Percentiles rank a stretch among this genome's conserved stretches.
Evolutionary conservation across 2,797 vertebrate genomes (phyloP).

Genomic region (Spinibarbus caldwelli): DNA sequence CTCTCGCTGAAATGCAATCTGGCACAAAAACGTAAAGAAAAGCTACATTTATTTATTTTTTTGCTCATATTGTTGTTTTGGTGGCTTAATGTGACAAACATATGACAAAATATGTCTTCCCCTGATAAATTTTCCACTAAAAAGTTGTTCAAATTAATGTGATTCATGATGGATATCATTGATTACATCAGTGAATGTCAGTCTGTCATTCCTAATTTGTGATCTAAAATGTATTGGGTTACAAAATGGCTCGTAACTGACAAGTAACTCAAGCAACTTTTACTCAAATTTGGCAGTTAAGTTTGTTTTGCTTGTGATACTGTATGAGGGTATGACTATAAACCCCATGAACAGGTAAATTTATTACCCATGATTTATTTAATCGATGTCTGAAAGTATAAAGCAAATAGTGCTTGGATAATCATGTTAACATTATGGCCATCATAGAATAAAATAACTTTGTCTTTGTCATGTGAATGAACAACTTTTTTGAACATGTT

Average conservation of each 20-base stretch:
- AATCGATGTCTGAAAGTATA: neutral
- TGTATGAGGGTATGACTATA: neutral
- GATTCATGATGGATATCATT: neutral
- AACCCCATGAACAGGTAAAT: neutral
- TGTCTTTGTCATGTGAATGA: neutral
- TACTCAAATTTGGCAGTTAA: neutral
- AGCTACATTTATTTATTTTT: neutral
- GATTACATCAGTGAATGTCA: neutral
- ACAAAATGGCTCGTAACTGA: neutral
- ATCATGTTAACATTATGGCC: neutral
- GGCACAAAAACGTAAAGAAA: conserved; percentile 8
- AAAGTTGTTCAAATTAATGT: neutral
- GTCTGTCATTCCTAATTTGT: neutral
- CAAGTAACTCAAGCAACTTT: neutral
- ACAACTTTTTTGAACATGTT: neutral
- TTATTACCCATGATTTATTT: neutral
- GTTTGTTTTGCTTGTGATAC: neutral
- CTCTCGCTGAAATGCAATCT: conserved; percentile 16
- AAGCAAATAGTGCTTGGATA: neutral
- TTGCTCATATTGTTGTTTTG: neutral
- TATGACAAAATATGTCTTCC: neutral
- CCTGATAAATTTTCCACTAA: too few species aligned
- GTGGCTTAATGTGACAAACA: neutral
- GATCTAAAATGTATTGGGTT: neutral
- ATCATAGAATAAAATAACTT: neutral